Evolutionary conservation across 2,888 invertebrate species (phyloP), one percentile per base, ranked within the genome.

Genomic region (Tenthredo notha): DNA sequence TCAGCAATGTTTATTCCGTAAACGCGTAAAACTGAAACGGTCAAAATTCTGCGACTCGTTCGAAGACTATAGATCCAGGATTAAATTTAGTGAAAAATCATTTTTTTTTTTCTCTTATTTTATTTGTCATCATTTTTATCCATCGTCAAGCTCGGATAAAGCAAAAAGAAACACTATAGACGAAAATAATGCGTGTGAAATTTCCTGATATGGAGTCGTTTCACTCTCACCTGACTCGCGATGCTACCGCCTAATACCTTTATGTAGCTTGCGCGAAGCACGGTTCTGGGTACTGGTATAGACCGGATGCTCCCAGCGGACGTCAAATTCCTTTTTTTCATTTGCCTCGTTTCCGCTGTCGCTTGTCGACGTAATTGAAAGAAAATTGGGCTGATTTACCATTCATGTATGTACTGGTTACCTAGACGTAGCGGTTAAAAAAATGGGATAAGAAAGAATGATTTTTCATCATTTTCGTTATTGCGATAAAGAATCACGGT

Each of bases 291-390:
- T 85, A 70, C 85, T 85, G 74, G 88, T 88, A 86, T 82, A 86
- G 86, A 86, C 91, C 91, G 91, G 91, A 91, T 91, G 90, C 90
- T 86, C 87, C 89, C 88, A 90, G 88, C 91, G 91, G 91, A 91
- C 89, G 90, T 90, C 88, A 88, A 90, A 90, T 89, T 90, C 88
- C 89, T 88, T 87, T 86, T 88, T 87, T 87, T 87, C 85, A 80
- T 86, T 86, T 72, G 80, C 40, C 78, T 84, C 84, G 84, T 88
- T 90, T 90, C 89, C 90, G 90, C 88, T 87, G 85, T 78, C 87
- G 87, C 78, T 85, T 70, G 85, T 70, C 85, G 78, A 65, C 40
- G 54, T 80, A 84, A 90, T 90, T 88, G 89, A 87, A 88, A 87
- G 88, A 90, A 90, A 91, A 90, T 91, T 89, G 86, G 87, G 86